These are phyloP conservation scores for Epizoanthus fatuus DNA, from an alignment of 92 coral and sea anemone species.

Conservation along the genomic window DNA sequence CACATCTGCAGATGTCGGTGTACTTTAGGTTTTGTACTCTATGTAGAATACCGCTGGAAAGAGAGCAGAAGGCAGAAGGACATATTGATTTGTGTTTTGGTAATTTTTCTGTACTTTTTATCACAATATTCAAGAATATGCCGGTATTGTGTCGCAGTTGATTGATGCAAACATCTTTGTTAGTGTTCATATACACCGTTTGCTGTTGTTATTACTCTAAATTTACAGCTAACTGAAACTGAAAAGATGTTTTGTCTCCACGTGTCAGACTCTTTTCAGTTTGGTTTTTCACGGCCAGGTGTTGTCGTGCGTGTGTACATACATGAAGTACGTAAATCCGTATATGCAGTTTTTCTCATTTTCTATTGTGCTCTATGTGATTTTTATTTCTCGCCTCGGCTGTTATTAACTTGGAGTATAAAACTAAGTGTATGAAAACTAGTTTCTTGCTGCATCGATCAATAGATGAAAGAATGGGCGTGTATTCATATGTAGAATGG, in stretches of 20 bases:
- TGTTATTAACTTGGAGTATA: too few species aligned
- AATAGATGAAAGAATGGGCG: too few species aligned
- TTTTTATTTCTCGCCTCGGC: background rate
- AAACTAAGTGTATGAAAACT: too few species aligned
- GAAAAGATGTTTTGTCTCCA: background rate
- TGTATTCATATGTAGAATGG: too few species aligned
- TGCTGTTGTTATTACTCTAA: background rate
- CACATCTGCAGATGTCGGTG: background rate
- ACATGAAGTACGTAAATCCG: background rate
- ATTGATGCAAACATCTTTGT: constrained; percentile 5
- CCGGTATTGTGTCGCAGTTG: background rate
- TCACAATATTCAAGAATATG: too few species aligned
- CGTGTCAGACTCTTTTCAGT: background rate
- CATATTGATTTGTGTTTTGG: background rate
- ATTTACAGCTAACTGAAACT: constrained; percentile 12
- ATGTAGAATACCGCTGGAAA: background rate
- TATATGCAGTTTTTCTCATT: background rate
- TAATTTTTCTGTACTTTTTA: too few species aligned
- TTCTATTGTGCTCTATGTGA: background rate
- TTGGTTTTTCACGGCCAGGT: constrained; percentile 8
- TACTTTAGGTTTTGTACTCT: background rate
- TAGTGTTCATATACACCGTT: background rate
- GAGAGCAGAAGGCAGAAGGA: background rate
- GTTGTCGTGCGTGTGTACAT: background rate
- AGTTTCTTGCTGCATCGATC: too few species aligned